Percentiles rank a stretch among this genome's conserved stretches.
Evolutionary conservation across 2,113 vertebrate genomes (phyloP).

Genomic region (Solea solea): DNA sequence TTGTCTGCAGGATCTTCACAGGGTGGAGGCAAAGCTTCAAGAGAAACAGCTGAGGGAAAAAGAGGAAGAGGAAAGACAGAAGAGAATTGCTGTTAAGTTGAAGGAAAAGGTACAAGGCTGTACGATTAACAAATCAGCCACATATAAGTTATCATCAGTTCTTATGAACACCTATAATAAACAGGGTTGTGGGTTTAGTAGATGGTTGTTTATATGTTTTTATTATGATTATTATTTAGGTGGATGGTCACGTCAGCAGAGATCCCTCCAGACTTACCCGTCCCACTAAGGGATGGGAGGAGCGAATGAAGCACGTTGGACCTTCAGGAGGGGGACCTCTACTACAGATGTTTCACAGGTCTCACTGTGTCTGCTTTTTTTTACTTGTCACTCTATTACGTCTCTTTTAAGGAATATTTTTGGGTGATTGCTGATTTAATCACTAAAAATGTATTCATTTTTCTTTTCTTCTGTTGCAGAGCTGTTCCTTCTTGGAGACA

Average conservation of each 20-base stretch:
- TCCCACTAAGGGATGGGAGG: constrained; percentile 84
- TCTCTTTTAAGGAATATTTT: neutral
- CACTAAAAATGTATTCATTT: neutral
- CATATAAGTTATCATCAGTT: no score
- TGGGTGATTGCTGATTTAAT: neutral
- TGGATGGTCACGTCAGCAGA: constrained; percentile 76
- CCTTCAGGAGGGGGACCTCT: constrained; percentile 69
- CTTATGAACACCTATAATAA: neutral
- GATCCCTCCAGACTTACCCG: constrained; percentile 79
- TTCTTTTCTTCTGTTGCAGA: constrained; percentile 67
- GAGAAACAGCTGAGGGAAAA: constrained; percentile 82
- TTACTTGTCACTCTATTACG: neutral
- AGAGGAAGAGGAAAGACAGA: constrained; percentile 82
- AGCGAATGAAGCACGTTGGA: constrained; percentile 70
- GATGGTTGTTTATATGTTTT: constrained; percentile 15
- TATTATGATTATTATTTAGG: constrained; percentile 65
- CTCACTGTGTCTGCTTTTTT: neutral
- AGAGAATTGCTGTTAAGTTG: constrained; percentile 79
- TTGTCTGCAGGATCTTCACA: constrained; percentile 84
- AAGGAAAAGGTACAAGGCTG: constrained; percentile 85
- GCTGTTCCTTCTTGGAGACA: constrained; percentile 88
- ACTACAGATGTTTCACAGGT: constrained; percentile 82
- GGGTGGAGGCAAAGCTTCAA: constrained; percentile 82
- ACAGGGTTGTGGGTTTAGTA: neutral
- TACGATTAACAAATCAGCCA: neutral